These are phyloP conservation scores for Mythimna albipuncta DNA, from an alignment of 2,888 invertebrate species.

Conservation along the genomic window DNA sequence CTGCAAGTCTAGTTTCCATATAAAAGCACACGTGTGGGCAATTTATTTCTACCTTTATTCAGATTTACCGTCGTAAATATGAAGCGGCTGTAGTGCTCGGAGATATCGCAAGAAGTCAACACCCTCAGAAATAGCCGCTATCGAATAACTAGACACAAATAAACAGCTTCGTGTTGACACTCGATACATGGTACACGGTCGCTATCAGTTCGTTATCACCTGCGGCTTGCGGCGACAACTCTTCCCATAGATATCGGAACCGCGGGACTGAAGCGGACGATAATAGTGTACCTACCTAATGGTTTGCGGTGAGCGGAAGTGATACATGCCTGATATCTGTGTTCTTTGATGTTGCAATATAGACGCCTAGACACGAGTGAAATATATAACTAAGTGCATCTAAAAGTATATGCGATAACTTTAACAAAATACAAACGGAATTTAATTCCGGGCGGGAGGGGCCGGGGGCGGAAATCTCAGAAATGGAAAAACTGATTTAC, in stretches of 20 bases:
- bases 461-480: too few species aligned
- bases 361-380: not conserved
- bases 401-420: too few species aligned
- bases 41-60: not conserved
- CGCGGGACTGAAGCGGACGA: not conserved
- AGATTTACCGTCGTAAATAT: not conserved
- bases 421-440: too few species aligned
- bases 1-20: too few species aligned
- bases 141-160: not conserved
- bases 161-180: not conserved
- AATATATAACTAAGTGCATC: too few species aligned
- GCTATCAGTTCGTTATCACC: constrained; percentile 49
- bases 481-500: too few species aligned
- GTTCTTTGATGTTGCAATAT: not conserved
- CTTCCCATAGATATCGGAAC: constrained; percentile 31
- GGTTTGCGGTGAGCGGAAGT: constrained; percentile 49
- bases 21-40: too few species aligned
- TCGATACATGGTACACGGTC: not conserved
- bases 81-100: not conserved
- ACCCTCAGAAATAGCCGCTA: not conserved
- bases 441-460: too few species aligned
- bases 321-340: constrained; percentile 4
- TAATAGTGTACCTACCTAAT: constrained; percentile 8
- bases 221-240: constrained; percentile 33
- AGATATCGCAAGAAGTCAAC: not conserved